phyloP scores from a whole-genome alignment of 2,888 invertebrate species.

The Pseudococcus viburni region DNA sequence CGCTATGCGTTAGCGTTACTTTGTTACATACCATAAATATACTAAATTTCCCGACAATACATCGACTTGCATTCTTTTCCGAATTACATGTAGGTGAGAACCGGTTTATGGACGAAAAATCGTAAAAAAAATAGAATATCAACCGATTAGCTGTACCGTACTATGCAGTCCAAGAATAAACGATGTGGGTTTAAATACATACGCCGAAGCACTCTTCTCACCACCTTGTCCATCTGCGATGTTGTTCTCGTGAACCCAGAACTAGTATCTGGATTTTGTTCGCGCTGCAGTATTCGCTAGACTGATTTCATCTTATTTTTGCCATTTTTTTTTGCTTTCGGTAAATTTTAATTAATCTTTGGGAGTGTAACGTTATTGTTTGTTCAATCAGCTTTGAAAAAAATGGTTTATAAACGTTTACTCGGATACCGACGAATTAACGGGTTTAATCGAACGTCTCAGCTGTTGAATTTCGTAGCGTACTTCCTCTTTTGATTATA shows the following conservation, averaged over 20 bases:
- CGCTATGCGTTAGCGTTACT: conserved; percentile 4
- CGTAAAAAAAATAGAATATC: conserved; percentile 13
- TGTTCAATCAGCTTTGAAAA: conserved; percentile 33
- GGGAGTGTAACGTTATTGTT: conserved; percentile 23
- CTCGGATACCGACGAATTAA: neutral
- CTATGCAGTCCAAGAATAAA: conserved; percentile 19
- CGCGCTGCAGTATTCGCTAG: neutral
- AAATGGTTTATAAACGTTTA: neutral
- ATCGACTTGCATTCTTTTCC: conserved; percentile 50
- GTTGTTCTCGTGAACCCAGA: neutral
- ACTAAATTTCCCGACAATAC: conserved; percentile 16
- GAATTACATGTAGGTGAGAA: conserved; percentile 50
- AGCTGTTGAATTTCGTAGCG: neutral
- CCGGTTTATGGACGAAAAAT: conserved; percentile 48
- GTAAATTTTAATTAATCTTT: conserved; percentile 26
- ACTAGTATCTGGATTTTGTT: neutral
- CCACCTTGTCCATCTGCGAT: neutral
- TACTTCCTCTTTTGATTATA: conserved; percentile 23
- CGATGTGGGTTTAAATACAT: neutral
- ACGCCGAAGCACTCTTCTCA: neutral
- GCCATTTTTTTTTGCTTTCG: neutral
- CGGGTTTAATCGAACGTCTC: conserved; percentile 20
- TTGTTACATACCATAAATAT: conserved; percentile 45
- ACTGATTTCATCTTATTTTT: conserved; percentile 36
- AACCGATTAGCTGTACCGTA: conserved; percentile 13